These are phyloP conservation scores for Tenthredo notha DNA, from an alignment of 2,888 invertebrate genomes.

Conservation along the genomic window DNA sequence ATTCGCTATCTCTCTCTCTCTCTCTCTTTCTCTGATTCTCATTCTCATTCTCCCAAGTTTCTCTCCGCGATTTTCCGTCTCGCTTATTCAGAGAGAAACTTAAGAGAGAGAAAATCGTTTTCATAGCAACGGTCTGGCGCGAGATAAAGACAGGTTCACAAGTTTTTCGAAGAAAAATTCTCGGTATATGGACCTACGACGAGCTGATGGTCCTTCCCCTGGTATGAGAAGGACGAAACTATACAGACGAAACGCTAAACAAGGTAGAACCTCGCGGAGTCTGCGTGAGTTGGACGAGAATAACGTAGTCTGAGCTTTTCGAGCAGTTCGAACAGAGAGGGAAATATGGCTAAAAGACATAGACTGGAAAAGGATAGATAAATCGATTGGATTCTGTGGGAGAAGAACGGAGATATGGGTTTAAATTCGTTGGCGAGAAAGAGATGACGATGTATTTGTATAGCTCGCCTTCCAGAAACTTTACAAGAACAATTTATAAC, in stretches of 20 bases:
- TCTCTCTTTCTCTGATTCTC: background rate
- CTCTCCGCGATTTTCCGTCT: constrained; percentile 8
- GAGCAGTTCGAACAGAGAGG: background rate
- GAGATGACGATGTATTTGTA: constrained; percentile 65
- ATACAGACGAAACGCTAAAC: constrained; percentile 32
- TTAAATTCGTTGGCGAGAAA: constrained; percentile 25
- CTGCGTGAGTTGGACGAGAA: constrained; percentile 2
- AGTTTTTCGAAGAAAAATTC: constrained; percentile 52
- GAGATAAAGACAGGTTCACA: constrained; percentile 22
- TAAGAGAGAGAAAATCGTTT: constrained; percentile 14
- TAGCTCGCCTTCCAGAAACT: constrained; percentile 70
- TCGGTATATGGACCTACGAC: background rate
- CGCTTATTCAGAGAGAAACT: constrained; percentile 1
- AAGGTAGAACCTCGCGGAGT: constrained; percentile 11
- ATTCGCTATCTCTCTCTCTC: constrained; percentile 61
- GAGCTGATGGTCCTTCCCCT: background rate
- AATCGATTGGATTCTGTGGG: constrained; percentile 48
- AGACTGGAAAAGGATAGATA: background rate
- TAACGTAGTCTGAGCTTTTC: constrained; percentile 38
- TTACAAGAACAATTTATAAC: constrained; percentile 74
- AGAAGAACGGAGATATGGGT: constrained; percentile 24
- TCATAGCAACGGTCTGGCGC: constrained; percentile 27
- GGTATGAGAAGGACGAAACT: constrained; percentile 1
- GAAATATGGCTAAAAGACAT: background rate
- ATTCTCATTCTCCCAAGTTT: background rate